These are phyloP conservation scores for Amphibalanus amphitrite DNA, from an alignment of 1,140 invertebrate genomes.

Conservation along the genomic window DNA sequence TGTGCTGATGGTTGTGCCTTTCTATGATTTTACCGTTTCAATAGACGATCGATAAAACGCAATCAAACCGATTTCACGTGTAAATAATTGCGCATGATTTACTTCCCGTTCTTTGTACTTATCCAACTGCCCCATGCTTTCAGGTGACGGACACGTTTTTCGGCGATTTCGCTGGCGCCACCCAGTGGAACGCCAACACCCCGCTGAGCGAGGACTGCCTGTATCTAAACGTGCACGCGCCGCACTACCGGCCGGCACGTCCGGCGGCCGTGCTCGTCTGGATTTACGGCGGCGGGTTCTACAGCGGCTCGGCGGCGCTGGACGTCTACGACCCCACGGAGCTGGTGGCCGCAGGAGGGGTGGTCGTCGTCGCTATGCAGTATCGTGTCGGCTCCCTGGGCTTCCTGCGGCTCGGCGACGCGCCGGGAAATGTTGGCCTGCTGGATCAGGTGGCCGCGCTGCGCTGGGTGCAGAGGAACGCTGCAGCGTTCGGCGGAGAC, in stretches of 20 bases:
- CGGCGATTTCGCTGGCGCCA: conserved; percentile 73
- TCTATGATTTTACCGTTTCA: no score
- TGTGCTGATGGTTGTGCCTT: no score
- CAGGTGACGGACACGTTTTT: conserved; percentile 58
- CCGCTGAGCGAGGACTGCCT: conserved; percentile 83
- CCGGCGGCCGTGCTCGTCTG: conserved; percentile 19
- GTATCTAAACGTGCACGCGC: conserved; percentile 72
- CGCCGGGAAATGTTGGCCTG: conserved; percentile 11
- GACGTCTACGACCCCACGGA: conserved; percentile 11
- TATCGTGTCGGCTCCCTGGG: conserved; percentile 14
- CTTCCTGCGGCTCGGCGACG: neutral
- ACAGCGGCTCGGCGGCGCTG: conserved; percentile 11
- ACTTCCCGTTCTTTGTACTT: no score
- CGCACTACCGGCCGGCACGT: conserved; percentile 29
- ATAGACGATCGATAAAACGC: no score
- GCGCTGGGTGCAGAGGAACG: conserved; percentile 32
- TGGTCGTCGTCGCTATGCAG: conserved; percentile 16
- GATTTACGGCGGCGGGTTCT: conserved; percentile 20
- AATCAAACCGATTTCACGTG: no score
- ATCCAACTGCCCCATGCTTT: no score
- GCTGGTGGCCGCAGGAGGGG: conserved; percentile 6
- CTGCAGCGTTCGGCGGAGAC: conserved; percentile 37
- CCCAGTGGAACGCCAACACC: conserved; percentile 95
- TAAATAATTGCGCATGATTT: no score
- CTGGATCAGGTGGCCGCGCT: conserved; percentile 24